These are phyloP conservation scores for Siniperca knerii DNA, from an alignment of 2,113 vertebrate genomes.

Conservation along the genomic window DNA sequence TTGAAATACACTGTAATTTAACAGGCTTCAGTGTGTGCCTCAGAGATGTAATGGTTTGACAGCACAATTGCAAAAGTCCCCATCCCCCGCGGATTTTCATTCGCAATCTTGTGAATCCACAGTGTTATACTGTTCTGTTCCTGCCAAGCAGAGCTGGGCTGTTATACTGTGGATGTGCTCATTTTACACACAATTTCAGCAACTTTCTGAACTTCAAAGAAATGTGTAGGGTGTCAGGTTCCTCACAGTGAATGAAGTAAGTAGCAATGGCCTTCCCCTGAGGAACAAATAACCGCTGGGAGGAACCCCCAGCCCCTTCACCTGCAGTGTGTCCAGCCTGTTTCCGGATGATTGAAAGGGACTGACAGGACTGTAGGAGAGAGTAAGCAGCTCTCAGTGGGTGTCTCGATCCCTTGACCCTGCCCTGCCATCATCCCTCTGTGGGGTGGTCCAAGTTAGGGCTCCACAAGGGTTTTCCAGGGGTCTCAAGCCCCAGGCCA, in stretches of 20 bases:
- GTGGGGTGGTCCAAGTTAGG: constrained; percentile 61
- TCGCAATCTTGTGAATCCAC: constrained; percentile 28
- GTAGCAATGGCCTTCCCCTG: constrained; percentile 41
- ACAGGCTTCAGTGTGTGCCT: constrained; percentile 24
- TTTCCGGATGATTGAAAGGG: constrained; percentile 69
- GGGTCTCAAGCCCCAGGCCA: constrained; percentile 44
- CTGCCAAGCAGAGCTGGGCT: constrained; percentile 36
- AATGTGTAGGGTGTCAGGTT: constrained; percentile 44
- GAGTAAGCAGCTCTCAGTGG: constrained; percentile 67
- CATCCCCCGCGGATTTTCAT: constrained; percentile 47
- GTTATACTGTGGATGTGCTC: constrained; percentile 34
- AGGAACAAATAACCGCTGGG: constrained; percentile 35
- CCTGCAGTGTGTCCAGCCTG: constrained; percentile 72
- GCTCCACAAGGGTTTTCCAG: constrained; percentile 19
- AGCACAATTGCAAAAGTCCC: constrained; percentile 55
- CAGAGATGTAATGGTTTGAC: constrained; percentile 32
- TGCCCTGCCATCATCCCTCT: constrained; percentile 54
- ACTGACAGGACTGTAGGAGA: constrained; percentile 69
- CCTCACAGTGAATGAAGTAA: constrained; percentile 12
- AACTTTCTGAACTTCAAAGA: constrained; percentile 58
- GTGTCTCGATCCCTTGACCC: constrained; percentile 57
- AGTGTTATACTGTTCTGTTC: neutral
- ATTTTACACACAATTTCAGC: constrained; percentile 54
- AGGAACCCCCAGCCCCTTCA: constrained; percentile 37
- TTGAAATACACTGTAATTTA: constrained; percentile 23